Evolutionary conservation across 1,140 invertebrate genomes (phyloP), one percentile per base, ranked within the genome.

Genomic region (Cherax destructor): DNA sequence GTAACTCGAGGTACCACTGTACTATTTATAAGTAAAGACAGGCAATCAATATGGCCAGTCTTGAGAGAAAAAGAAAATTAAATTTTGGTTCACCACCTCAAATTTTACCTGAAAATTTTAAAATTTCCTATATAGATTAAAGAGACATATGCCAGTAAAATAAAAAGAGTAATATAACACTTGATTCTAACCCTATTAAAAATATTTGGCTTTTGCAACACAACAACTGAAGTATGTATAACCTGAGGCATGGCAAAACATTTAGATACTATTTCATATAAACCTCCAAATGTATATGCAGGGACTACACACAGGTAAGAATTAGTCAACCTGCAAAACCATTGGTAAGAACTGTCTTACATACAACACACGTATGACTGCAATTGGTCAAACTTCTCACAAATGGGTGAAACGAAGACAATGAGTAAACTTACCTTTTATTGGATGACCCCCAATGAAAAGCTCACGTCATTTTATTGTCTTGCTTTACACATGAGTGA

Each of bases 1-100:
- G n/a, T n/a, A n/a, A n/a, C n/a, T n/a, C n/a, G n/a, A n/a, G n/a
- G n/a, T n/a, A n/a, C n/a, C n/a, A n/a, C n/a, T n/a, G n/a, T n/a
- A 74, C 69, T 74, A 65, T 65, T 65, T 21, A 65, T 65, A 74
- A 74, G 69, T n/a, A 74, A 69, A 74, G 69, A 30, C 24, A 74
- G 69, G 65, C 16, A 21, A 69, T 69, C 65, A 69, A 69, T 21
- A 69, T 69, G 65, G 65, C 65, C 65, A 69, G 16, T 21, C 65
- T 69, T 21, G 65, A 69, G 65, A 69, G 65, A 69, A 1, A 11
- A 69, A n/a, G 21, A 69, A 69, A 69, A 69, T 69, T 69, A 69
- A 65, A 4, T 2, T n/a, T 69, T 69, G 65, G 18, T 18, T 69
- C 65, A 74, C 69, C 69, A 74, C n/a, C 61, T 65, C 61, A 24